These are phyloP conservation scores for Dimorphilus gyrociliatus DNA, from an alignment of 2,888 invertebrate species.

Conservation along the genomic window DNA sequence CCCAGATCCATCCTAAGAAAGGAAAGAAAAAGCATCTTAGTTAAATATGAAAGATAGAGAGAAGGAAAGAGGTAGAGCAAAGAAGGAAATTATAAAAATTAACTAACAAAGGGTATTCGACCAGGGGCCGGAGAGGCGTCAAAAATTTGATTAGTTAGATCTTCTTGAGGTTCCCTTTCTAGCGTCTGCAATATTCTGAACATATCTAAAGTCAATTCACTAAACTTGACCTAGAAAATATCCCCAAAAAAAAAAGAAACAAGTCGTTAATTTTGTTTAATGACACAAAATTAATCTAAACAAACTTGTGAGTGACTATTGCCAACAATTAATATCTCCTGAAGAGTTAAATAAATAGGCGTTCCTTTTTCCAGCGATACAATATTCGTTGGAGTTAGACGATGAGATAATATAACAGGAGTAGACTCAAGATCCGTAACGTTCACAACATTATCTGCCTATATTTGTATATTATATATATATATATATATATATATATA, in stretches of 20 bases:
- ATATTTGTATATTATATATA: conserved; percentile 3
- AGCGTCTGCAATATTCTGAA: conserved; percentile 86
- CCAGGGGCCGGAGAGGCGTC: conserved; percentile 55
- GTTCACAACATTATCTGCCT: conserved; percentile 69
- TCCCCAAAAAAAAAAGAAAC: conserved; percentile 1
- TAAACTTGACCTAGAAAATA: conserved; percentile 59
- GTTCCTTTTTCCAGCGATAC: conserved; percentile 73
- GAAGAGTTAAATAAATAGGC: conserved; percentile 67
- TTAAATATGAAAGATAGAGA: no score
- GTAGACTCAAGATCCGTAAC: conserved; percentile 70
- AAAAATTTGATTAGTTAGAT: conserved; percentile 37
- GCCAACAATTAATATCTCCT: conserved; percentile 84
- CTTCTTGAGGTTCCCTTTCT: conserved; percentile 75
- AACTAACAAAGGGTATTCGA: conserved; percentile 47
- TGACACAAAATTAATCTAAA: background rate
- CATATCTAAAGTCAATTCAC: conserved; percentile 93
- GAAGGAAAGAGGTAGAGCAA: background rate
- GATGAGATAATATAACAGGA: conserved; percentile 68
- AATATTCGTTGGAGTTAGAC: conserved; percentile 63
- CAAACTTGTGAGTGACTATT: conserved; percentile 67
- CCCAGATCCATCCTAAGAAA: conserved; percentile 23
- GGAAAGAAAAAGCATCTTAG: no score
- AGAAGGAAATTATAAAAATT: background rate
- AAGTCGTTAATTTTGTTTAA: conserved; percentile 1
- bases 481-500: background rate